A percentile compares a stretch with the other conserved stretches of the same genome.
Evolutionary conservation across 2,888 invertebrate species (phyloP).

Genomic region (Ophion ventricosus): DNA sequence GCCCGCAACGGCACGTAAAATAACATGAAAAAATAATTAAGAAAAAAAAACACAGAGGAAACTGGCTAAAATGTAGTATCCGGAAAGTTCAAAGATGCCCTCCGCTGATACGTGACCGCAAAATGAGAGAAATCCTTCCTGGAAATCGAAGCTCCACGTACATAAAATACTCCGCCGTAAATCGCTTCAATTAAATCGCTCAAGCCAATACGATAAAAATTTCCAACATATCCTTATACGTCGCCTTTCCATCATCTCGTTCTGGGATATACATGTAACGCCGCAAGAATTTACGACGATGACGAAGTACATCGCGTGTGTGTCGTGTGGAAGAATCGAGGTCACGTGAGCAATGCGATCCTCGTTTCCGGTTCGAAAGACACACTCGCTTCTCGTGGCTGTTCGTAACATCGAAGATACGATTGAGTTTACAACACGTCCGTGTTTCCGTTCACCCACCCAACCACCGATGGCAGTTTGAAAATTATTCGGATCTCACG

Average conservation of each 20-base stretch:
- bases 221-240: neutral
- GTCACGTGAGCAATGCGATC: constrained; percentile 39
- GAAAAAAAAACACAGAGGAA: neutral
- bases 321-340: constrained; percentile 44
- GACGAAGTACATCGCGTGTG: constrained; percentile 24
- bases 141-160: neutral
- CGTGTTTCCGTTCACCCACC: constrained; percentile 5
- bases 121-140: neutral
- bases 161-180: neutral
- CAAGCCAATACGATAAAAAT: neutral
- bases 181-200: neutral
- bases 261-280: constrained; percentile 1
- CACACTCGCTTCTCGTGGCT: neutral
- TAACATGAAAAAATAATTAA: neutral
- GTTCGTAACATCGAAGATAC: constrained; percentile 5
- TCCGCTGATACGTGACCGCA: neutral
- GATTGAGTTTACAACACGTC: constrained; percentile 2
- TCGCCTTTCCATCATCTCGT: constrained; percentile 10
- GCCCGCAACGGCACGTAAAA: neutral
- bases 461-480: constrained; percentile 27
- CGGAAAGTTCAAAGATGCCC: neutral
- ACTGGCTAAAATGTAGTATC: neutral
- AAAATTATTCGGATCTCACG: constrained; percentile 69
- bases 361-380: constrained; percentile 47
- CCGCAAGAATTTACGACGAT: constrained; percentile 11